Evolutionary conservation across 2,797 vertebrate species (phyloP).

Genomic region (Pseudopleuronectes americanus): DNA sequence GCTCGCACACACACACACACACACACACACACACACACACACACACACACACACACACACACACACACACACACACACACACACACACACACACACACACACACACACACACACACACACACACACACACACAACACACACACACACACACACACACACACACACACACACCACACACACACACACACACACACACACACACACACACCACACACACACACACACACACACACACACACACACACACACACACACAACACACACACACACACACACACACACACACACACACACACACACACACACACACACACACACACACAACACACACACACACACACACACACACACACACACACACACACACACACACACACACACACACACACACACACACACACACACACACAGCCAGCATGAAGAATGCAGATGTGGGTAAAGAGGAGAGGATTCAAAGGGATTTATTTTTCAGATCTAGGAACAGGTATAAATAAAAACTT

Average conservation of each 20-base stretch:
- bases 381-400: constrained; percentile 77
- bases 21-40: constrained; percentile 66
- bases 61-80: too few species aligned
- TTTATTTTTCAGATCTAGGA: constrained; percentile 18
- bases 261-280: too few species aligned
- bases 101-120: too few species aligned
- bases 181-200: constrained; percentile 76
- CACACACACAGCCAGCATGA: constrained; percentile 47
- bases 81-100: constrained; percentile 37
- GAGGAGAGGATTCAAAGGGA: constrained; percentile 4
- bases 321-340: constrained; percentile 53
- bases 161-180: constrained; percentile 76
- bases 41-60: too few species aligned
- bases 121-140: constrained; percentile 73
- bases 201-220: constrained; percentile 70
- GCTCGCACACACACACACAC: constrained; percentile 68
- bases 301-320: constrained; percentile 34
- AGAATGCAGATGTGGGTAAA: constrained; percentile 64
- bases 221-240: constrained; percentile 63
- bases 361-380: constrained; percentile 77
- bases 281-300: neutral
- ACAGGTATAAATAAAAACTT: neutral
- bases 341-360: constrained; percentile 77
- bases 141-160: constrained; percentile 77
- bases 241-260: constrained; percentile 37